Base-by-base conservation (phyloP, 2,797 vertebrate genomes). In the Zalophus californianus region DNA sequence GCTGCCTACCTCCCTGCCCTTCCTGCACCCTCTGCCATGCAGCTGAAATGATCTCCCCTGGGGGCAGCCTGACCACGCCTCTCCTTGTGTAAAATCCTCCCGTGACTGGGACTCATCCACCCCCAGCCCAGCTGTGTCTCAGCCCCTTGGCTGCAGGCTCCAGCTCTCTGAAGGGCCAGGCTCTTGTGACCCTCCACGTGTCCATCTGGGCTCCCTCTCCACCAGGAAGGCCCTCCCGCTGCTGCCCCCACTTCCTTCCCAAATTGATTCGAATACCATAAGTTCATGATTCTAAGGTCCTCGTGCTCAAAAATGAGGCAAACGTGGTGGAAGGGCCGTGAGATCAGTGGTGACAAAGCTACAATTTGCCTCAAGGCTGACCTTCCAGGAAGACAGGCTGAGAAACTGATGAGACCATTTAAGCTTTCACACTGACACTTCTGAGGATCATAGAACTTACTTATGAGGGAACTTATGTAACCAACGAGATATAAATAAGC, bases 401-500 rank as follows among this genome's bases (percentile, higher is more conserved):
- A 95, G 90, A 97, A 96, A 94, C 0, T 50, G 86, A 93, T 94
- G 84, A 52, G 95, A 78, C 88, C 16, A 72, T 96, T 95, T 79
- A 68, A 95, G 84, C 82, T 93, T 87, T 79, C 60, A 70, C 50
- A 3, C 83, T 41, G 88, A 97, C 89, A 86, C 44, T 89, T 94
- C 12, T 0, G 72, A 82, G 64, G 38, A 90, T 41, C 86, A 29
- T 7, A 70, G 88, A 58, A 77, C 86, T 94, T 70, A 91, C 90
- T 94, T 90, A 94, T 18, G 35, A 77, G 91, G 86, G 83, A 86
- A 97, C 58, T 60, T 93, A 90, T 70, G 66, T 91, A 96, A 86
- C 92, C 83, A 92, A 29, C 27, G 89, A 97, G 94, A 94, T 90
- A 97, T 93, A 98, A 96, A 97, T 97, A 97, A 97, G 88, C 52